Conservation (phyloP, 2,888 invertebrate genomes). For the Drosophila monieri region DNA sequence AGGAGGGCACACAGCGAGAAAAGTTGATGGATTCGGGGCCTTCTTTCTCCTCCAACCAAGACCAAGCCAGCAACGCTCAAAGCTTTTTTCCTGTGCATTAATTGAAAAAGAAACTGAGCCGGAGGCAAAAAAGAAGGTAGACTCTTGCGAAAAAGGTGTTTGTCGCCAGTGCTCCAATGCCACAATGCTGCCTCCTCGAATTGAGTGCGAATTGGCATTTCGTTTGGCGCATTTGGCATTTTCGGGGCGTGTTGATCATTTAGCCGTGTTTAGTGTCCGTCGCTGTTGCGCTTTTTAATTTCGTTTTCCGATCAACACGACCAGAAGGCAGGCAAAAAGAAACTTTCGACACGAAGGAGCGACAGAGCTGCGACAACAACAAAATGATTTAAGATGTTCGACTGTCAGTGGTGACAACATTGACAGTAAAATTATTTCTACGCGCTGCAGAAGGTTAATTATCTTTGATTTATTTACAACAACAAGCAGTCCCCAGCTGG, state of each 20-base stretch:
- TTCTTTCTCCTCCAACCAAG: too few species aligned
- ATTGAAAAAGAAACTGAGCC: neutral
- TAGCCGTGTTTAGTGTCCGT: constrained; percentile 71
- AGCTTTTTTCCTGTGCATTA: neutral
- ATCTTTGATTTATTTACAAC: constrained; percentile 77
- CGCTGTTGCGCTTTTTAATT: constrained; percentile 73
- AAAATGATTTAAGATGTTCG: constrained; percentile 80
- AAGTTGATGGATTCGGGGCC: neutral
- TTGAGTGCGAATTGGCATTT: constrained; percentile 76
- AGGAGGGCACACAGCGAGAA: constrained; percentile 8
- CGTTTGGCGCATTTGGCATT: constrained; percentile 73
- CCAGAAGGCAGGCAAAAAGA: constrained; percentile 12
- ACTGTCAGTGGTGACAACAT: constrained; percentile 74
- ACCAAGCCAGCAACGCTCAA: too few species aligned
- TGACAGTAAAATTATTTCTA: constrained; percentile 80
- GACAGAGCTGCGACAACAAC: constrained; percentile 35
- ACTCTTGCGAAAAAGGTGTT: constrained; percentile 59
- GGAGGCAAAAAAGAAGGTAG: neutral
- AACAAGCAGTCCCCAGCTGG: constrained; percentile 28
- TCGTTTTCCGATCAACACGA: constrained; percentile 50
- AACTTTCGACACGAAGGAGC: constrained; percentile 4
- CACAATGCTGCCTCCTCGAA: constrained; percentile 31
- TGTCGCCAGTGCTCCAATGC: constrained; percentile 53
- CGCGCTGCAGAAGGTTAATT: constrained; percentile 74
- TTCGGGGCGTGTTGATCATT: constrained; percentile 73